phyloP scores from a whole-genome alignment of 1,140 invertebrate genomes.

The Conus ventricosus region DNA sequence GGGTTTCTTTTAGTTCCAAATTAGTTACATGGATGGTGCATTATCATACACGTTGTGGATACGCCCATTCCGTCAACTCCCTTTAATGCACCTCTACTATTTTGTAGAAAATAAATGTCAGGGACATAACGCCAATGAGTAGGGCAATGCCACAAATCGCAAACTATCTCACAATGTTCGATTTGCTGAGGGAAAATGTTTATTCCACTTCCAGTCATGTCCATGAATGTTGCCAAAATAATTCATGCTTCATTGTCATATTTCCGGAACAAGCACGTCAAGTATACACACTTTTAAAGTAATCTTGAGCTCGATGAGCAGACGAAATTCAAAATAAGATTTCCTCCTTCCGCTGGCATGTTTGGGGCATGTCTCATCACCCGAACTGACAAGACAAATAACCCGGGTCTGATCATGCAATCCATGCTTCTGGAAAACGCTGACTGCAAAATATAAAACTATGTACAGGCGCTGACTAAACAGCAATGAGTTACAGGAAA shows the following conservation, averaged over 20 bases:
- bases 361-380: conserved; percentile 29
- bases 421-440: neutral
- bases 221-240: neutral
- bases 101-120: no score
- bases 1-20: no score
- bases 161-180: neutral
- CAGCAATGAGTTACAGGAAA: no score
- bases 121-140: neutral
- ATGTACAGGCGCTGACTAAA: no score
- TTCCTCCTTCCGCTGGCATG: conserved; percentile 26
- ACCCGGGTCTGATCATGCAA: neutral
- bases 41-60: no score
- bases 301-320: neutral
- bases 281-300: neutral
- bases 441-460: no score
- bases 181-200: neutral
- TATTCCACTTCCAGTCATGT: neutral
- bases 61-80: no score
- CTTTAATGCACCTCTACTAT: no score
- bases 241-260: neutral
- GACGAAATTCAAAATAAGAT: conserved; percentile 7
- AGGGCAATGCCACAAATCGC: no score
- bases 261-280: neutral
- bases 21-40: no score
- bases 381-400: neutral